Evolutionary conservation across 2,113 vertebrate species (phyloP).

Genomic region (Hippocampus abdominalis): DNA sequence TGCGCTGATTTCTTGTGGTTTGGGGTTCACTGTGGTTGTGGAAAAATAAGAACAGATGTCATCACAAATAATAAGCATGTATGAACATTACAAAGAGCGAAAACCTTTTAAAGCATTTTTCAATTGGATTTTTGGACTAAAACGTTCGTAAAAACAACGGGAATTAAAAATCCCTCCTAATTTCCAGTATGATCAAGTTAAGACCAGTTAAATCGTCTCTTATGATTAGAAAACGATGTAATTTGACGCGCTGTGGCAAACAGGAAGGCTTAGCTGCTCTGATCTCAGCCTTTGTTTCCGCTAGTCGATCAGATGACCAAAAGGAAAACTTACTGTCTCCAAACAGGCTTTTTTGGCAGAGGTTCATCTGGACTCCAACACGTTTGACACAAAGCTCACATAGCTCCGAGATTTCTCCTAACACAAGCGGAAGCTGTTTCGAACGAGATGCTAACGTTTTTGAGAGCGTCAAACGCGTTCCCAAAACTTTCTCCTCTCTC

Average conservation of each 20-base stretch:
- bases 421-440: not conserved
- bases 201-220: not conserved
- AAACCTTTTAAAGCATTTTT: not conserved
- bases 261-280: not conserved
- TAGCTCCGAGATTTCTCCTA: not conserved
- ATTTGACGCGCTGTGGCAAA: not conserved
- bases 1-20: constrained; percentile 15
- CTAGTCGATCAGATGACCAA: constrained; percentile 52
- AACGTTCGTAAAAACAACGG: no score
- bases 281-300: constrained; percentile 53
- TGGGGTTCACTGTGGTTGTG: constrained; percentile 48
- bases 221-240: not conserved
- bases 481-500: constrained; percentile 37
- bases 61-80: not conserved
- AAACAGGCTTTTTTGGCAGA: constrained; percentile 14
- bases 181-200: not conserved
- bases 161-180: no score
- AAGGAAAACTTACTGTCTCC: constrained; percentile 60
- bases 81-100: not conserved
- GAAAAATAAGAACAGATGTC: not conserved
- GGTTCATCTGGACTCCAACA: constrained; percentile 12
- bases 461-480: constrained; percentile 4
- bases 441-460: not conserved
- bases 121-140: not conserved
- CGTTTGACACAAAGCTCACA: constrained; percentile 25